Percentiles rank a stretch among this genome's conserved stretches.
phyloP scores from a whole-genome alignment of 53 echinoderm and acorn worm genomes.

The Temnopleurus reevesii region DNA sequence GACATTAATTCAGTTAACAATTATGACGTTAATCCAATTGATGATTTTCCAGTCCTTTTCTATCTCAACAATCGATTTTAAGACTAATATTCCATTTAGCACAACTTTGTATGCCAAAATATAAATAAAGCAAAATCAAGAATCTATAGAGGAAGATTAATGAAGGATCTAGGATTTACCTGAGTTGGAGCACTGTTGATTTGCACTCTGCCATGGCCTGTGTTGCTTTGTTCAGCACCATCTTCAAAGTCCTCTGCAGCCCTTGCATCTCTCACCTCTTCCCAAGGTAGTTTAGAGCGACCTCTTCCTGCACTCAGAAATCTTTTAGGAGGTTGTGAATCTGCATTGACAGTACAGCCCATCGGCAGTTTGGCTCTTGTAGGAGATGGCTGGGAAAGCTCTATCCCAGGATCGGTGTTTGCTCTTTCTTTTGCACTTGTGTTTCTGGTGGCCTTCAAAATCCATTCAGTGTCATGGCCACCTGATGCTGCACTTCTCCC shows the following conservation, averaged over 20 bases:
- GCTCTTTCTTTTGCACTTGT: slow-evolving; percentile 81
- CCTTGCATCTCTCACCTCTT: slow-evolving; percentile 81
- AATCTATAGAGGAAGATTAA: neutral
- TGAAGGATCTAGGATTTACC: slow-evolving; percentile 62
- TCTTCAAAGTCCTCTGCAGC: slow-evolving; percentile 48
- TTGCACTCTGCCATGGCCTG: slow-evolving; percentile 67
- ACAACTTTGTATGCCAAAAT: no score
- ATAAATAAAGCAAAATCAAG: no score
- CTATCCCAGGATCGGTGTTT: slow-evolving; percentile 74
- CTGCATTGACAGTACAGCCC: slow-evolving; percentile 56
- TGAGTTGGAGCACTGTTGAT: slow-evolving; percentile 96
- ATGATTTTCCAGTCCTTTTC: no score
- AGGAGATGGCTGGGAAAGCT: slow-evolving; percentile 86
- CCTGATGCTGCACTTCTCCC: slow-evolving; percentile 64
- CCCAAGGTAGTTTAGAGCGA: slow-evolving; percentile 91
- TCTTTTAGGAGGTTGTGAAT: slow-evolving; percentile 80
- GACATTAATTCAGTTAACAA: no score
- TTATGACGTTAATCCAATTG: no score
- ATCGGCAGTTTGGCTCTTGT: slow-evolving; percentile 58
- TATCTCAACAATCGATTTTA: no score
- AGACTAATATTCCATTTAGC: no score
- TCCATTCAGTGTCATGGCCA: slow-evolving; percentile 86
- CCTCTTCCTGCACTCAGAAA: slow-evolving; percentile 95
- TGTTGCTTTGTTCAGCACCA: neutral
- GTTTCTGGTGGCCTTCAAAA: slow-evolving; percentile 81